Conservation (phyloP, 2,888 invertebrate genomes). For the Yponomeuta sedellus region DNA sequence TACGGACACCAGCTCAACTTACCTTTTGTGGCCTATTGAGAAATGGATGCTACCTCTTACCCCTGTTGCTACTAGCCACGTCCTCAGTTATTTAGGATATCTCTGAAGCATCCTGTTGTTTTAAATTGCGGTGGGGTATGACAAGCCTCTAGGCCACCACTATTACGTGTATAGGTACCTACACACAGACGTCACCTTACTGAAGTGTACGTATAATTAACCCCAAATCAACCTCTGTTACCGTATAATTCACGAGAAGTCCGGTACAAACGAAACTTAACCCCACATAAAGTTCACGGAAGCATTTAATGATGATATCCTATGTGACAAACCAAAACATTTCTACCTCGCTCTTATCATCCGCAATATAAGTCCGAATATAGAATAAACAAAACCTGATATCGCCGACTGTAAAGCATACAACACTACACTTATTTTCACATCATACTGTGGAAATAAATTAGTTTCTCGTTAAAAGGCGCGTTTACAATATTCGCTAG, state of each 20-base stretch:
- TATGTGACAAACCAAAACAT: not conserved
- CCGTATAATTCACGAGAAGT: not conserved
- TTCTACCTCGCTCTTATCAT: not conserved
- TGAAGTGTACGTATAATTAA: not conserved
- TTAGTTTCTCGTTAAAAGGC: slow-evolving; percentile 14
- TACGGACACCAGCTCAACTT: too few species aligned
- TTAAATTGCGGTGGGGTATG: too few species aligned
- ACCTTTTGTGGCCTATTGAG: too few species aligned
- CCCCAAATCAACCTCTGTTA: not conserved
- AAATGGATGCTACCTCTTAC: too few species aligned
- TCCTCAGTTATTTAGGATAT: too few species aligned
- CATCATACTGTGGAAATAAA: slow-evolving; percentile 16
- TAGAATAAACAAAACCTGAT: not conserved
- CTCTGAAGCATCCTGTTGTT: too few species aligned
- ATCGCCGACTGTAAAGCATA: not conserved
- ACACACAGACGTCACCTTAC: not conserved
- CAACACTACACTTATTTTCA: slow-evolving; percentile 17
- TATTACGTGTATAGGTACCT: too few species aligned
- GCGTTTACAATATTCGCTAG: slow-evolving; percentile 12
- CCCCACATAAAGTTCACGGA: not conserved
- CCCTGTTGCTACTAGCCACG: too few species aligned
- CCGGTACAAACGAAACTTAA: not conserved
- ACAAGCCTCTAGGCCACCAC: too few species aligned
- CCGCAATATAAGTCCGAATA: not conserved
- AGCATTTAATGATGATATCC: not conserved